phyloP scores from a whole-genome alignment of 2,888 invertebrate species.

The Elgonia sp. region DNA sequence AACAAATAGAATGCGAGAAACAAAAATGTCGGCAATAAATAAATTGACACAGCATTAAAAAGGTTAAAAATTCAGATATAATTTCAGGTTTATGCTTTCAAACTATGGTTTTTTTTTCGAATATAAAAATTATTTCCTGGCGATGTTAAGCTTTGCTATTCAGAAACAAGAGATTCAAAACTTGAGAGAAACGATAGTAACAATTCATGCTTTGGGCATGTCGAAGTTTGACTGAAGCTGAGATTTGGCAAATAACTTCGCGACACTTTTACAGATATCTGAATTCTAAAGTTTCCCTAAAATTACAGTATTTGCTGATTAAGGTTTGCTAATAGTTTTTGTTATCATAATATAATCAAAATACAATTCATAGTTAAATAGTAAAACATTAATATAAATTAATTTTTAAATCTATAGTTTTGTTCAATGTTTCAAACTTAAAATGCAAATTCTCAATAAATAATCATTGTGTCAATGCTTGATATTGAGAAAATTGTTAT shows the following conservation, averaged over 20 bases:
- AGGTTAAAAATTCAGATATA: too few relatives aligned
- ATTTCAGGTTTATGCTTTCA: constrained; percentile 16
- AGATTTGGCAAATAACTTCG: constrained; percentile 72
- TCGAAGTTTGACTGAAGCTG: constrained; percentile 77
- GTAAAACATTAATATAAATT: too few relatives aligned
- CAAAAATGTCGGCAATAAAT: too few relatives aligned
- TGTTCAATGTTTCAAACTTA: too few relatives aligned
- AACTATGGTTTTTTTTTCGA: constrained; percentile 55
- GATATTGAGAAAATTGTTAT: too few relatives aligned
- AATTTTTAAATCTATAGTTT: too few relatives aligned
- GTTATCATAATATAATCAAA: constrained; percentile 23
- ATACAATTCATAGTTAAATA: not conserved
- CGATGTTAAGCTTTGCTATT: constrained; percentile 63
- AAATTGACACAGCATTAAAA: too few relatives aligned
- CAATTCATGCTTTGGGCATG: constrained; percentile 80
- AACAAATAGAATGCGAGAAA: too few relatives aligned
- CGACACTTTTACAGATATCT: constrained; percentile 62
- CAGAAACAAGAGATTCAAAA: constrained; percentile 74
- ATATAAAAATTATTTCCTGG: constrained; percentile 75
- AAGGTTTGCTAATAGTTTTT: constrained; percentile 45
- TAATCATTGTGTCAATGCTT: too few relatives aligned
- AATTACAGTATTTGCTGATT: constrained; percentile 71
- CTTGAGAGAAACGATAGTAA: constrained; percentile 79
- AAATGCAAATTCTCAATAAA: too few relatives aligned
- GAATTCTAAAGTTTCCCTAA: constrained; percentile 70